Evolutionary conservation across 2,888 invertebrate genomes (phyloP), one percentile per base, ranked within the genome.

Genomic region (Synergus itoensis): DNA sequence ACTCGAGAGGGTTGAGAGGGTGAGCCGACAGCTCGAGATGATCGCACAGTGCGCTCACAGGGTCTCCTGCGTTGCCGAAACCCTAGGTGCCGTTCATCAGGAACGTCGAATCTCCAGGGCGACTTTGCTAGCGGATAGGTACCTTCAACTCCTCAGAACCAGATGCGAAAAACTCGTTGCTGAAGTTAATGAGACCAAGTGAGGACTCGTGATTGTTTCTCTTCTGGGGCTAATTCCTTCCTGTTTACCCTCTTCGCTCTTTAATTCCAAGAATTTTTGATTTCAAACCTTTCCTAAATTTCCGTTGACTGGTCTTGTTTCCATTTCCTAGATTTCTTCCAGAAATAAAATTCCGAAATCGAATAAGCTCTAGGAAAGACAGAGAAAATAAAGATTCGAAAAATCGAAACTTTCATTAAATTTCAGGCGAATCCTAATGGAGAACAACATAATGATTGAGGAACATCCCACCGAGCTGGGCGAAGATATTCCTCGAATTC

Each of bases 131-230:
- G 90, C 90, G 21, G 92, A 92, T 81, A 89, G 87, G 73, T 92
- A 91, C 77, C 85, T 92, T 18, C 90, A 88, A 73, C 80, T 89
- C 21, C 82, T 92, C 69, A 88, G 91, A 7, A 80, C 86, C 57
- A 90, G 89, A 77, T 91, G 91, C 77, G 90, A 91, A 60, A 91
- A 90, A 81, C 83, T 91, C 79, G 83, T 85, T 48, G 78, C 80
- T 63, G 91, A 91, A 79, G 86, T 92, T 57, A 85, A 89, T 40
- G 92, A 92, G 82, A 89, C 90, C 21, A 92, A 91, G 92, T 92
- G 89, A 91, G 89, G 43, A 77, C 82, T 73, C 36, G 36, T n/a
- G 67, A 45, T n/a, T 12, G 43, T 40, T 28, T 48, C 73, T 16
- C 76, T 69, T 67, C 18, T 45, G 16, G 62, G 36, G 73, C 73